Conservation (phyloP, 2,797 vertebrate genomes). For the Gymnodraco acuticeps region DNA sequence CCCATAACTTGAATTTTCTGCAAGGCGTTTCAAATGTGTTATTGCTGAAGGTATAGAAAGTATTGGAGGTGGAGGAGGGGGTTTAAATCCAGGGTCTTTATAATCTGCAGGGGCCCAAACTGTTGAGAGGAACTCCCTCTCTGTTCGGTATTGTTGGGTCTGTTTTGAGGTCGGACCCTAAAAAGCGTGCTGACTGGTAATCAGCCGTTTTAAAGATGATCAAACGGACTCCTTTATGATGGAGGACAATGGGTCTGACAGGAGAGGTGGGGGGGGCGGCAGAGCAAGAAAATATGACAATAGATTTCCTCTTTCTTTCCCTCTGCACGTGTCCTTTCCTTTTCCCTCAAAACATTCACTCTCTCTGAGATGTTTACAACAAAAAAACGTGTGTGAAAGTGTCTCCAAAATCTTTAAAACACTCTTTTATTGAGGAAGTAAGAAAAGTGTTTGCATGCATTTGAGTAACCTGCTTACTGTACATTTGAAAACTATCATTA, state of each 20-base stretch:
- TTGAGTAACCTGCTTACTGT: too few relatives aligned
- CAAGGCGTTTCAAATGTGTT: conserved; percentile 31
- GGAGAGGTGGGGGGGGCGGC: conserved; percentile 15
- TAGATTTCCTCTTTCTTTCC: conserved; percentile 54
- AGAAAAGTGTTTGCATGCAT: too few relatives aligned
- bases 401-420: too few relatives aligned
- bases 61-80: not conserved
- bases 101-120: conserved; percentile 57
- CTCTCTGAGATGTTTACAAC: not conserved
- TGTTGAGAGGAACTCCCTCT: conserved; percentile 49
- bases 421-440: too few relatives aligned
- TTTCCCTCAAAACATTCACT: not conserved
- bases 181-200: conserved; percentile 74
- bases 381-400: too few relatives aligned
- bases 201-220: conserved; percentile 73
- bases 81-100: conserved; percentile 39
- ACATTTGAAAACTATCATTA: too few relatives aligned
- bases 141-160: conserved; percentile 51
- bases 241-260: conserved; percentile 71
- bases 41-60: conserved; percentile 28
- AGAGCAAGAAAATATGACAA: conserved; percentile 49
- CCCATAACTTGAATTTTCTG: conserved; percentile 12
- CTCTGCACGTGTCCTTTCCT: conserved; percentile 32
- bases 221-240: conserved; percentile 73
- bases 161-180: conserved; percentile 70